These are phyloP conservation scores for Brachymystax lenok DNA, from an alignment of 2,797 vertebrate genomes.

Conservation along the genomic window DNA sequence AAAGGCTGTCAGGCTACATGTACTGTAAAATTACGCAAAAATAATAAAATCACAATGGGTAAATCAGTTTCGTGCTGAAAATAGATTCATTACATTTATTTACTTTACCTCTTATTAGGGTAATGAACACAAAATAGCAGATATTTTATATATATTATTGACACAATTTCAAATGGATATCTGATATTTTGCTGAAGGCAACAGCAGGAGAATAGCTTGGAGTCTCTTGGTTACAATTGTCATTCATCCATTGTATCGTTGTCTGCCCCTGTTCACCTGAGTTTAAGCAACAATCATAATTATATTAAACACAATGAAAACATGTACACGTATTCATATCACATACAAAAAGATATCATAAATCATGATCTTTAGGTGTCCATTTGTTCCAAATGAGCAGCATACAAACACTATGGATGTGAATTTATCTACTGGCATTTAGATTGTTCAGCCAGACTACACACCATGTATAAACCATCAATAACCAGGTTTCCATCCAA, in stretches of 20 bases:
- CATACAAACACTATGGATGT: conserved; percentile 16
- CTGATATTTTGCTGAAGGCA: conserved; percentile 26
- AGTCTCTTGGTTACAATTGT: not conserved
- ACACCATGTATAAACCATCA: no score
- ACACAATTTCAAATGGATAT: conserved; percentile 25
- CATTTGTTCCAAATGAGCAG: conserved; percentile 19
- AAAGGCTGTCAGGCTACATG: conserved; percentile 37
- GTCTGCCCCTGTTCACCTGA: conserved; percentile 50
- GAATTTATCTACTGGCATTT: no score
- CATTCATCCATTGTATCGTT: not conserved
- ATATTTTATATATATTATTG: conserved; percentile 39
- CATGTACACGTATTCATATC: not conserved
- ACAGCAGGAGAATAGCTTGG: conserved; percentile 18
- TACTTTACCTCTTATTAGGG: conserved; percentile 33
- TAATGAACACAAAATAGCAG: conserved; percentile 1
- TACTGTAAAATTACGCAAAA: conserved; percentile 46
- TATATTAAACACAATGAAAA: not conserved
- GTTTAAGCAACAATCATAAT: conserved; percentile 28
- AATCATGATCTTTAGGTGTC: not conserved
- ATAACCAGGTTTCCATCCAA: no score
- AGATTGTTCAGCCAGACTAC: no score
- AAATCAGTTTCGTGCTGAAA: conserved; percentile 60
- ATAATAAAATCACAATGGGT: conserved; percentile 49
- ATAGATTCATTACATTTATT: conserved; percentile 59
- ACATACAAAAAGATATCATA: conserved; percentile 1